Conservation (phyloP, 1,140 invertebrate genomes). For the Pseudobourletiella spinata region DNA sequence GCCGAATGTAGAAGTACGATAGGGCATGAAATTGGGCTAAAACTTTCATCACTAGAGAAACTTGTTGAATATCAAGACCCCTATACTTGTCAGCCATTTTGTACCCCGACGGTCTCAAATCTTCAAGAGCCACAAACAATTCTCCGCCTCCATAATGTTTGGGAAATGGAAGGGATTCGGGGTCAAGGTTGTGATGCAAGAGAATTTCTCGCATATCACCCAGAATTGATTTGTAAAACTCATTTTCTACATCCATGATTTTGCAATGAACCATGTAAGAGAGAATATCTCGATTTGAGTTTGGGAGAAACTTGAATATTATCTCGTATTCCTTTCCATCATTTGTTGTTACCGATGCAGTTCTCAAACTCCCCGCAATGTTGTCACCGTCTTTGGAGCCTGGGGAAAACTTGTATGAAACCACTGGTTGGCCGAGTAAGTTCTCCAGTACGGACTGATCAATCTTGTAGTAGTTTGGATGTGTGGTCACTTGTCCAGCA, state of each 20-base stretch:
- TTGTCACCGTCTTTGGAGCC: constrained; percentile 2
- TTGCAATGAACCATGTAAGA: not conserved
- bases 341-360: not conserved
- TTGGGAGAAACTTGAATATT: not conserved
- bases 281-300: not conserved
- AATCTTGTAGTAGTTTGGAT: no score
- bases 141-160: not conserved
- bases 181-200: not conserved
- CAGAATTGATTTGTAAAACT: not conserved
- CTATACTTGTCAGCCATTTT: constrained; percentile 14
- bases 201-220: not conserved
- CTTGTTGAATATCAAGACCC: constrained; percentile 1
- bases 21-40: constrained; percentile 15
- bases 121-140: constrained; percentile 12
- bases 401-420: not conserved
- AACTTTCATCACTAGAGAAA: constrained; percentile 4
- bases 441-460: not conserved
- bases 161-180: not conserved
- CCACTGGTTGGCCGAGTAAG: not conserved
- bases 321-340: not conserved
- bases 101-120: constrained; percentile 7
- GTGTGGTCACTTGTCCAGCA: no score
- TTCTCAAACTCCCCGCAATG: constrained; percentile 2
- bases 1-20: constrained; percentile 2
- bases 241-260: not conserved